Percentiles rank a stretch among this genome's conserved stretches.
These are phyloP conservation scores for Nemotelus nigrinus DNA, from an alignment of 2,888 invertebrate genomes.

Conservation along the genomic window DNA sequence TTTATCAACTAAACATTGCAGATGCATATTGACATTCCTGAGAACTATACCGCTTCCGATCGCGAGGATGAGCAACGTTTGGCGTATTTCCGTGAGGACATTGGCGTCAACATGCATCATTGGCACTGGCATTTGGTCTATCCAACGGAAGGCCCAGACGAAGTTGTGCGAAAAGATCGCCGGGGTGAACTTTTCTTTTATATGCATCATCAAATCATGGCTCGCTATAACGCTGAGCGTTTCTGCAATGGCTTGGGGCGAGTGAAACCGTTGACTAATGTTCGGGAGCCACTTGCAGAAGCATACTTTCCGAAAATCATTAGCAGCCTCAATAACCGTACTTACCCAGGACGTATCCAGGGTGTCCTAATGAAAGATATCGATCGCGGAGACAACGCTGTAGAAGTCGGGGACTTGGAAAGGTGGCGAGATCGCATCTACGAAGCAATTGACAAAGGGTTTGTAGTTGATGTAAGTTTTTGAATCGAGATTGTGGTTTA, in stretches of 20 bases:
- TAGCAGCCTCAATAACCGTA: constrained; percentile 72
- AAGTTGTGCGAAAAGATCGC: constrained; percentile 77
- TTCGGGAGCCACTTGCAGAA: constrained; percentile 76
- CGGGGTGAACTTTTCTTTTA: constrained; percentile 79
- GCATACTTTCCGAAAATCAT: constrained; percentile 86
- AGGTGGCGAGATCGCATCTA: constrained; percentile 80
- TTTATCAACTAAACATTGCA: background rate
- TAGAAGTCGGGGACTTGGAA: constrained; percentile 71
- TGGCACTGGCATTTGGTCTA: constrained; percentile 94
- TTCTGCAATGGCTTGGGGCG: constrained; percentile 75
- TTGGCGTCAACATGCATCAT: constrained; percentile 87
- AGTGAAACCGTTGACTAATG: constrained; percentile 73
- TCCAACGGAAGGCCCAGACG: constrained; percentile 72
- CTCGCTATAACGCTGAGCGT: constrained; percentile 80
- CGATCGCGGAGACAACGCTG: constrained; percentile 72
- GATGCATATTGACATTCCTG: constrained; percentile 73
- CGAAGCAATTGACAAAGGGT: constrained; percentile 78
- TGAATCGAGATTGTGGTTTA: background rate
- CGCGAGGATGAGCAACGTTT: constrained; percentile 81
- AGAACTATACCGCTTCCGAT: constrained; percentile 79
- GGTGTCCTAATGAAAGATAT: constrained; percentile 72
- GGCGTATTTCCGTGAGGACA: constrained; percentile 86
- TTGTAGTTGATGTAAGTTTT: constrained; percentile 68
- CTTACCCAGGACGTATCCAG: constrained; percentile 77
- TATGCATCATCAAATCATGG: constrained; percentile 74